These are phyloP conservation scores for Bombus affinis DNA, from an alignment of 1,140 invertebrate genomes.

Conservation along the genomic window DNA sequence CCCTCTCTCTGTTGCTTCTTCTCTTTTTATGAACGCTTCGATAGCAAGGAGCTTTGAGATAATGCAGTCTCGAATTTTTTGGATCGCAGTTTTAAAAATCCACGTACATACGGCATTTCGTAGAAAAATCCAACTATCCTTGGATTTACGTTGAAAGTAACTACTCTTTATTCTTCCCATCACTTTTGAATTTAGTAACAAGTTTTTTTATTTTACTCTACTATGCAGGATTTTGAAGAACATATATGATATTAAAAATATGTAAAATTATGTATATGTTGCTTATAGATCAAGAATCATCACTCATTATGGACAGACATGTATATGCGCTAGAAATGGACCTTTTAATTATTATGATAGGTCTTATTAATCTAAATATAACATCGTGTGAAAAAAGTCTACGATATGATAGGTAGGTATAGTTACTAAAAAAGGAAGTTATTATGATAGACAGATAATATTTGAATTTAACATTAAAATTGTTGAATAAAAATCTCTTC, in stretches of 20 bases:
- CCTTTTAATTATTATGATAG: neutral
- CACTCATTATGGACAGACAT: neutral
- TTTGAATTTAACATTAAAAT: neutral
- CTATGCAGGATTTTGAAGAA: neutral
- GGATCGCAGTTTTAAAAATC: conserved; percentile 44
- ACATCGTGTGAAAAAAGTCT: neutral
- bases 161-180: neutral
- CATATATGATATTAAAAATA: neutral
- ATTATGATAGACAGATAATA: neutral
- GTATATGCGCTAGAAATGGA: neutral
- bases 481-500: neutral
- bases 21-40: conserved; percentile 9
- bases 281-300: neutral
- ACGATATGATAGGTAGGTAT: neutral
- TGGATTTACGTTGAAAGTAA: neutral
- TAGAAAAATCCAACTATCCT: neutral
- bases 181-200: neutral
- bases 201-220: neutral
- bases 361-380: neutral
- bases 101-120: neutral
- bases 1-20: conserved; percentile 22
- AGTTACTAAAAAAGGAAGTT: neutral
- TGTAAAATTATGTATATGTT: neutral
- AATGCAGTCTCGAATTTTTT: conserved; percentile 53
- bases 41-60: conserved; percentile 48